Conservation (phyloP, 2,797 vertebrate species). For the Arremon brunneinucha region DNA sequence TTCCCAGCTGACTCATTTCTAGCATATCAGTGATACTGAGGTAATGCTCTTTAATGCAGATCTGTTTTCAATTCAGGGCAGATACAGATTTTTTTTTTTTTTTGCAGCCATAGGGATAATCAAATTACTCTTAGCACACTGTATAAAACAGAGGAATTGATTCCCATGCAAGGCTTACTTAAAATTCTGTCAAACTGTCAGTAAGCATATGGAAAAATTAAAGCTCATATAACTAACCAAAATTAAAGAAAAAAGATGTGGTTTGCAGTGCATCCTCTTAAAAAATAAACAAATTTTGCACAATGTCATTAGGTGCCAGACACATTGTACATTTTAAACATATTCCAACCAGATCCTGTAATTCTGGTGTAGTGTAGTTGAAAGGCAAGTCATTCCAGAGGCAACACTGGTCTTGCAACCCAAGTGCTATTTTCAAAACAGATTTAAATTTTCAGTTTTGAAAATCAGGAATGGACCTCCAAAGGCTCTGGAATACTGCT, state of each 20-base stretch:
- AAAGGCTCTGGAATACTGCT: neutral
- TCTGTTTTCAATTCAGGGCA: conserved; percentile 73
- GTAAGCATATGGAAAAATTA: neutral
- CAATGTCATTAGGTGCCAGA: neutral
- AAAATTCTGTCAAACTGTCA: conserved; percentile 58
- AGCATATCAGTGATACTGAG: conserved; percentile 45
- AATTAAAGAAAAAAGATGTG: neutral
- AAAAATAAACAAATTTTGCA: neutral
- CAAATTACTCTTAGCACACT: conserved; percentile 59
- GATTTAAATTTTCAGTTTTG: neutral
- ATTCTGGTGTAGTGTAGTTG: neutral
- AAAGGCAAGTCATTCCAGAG: neutral
- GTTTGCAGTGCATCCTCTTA: neutral
- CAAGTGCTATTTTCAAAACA: neutral
- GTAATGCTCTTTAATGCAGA: conserved; percentile 57
- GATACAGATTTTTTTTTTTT: conserved; percentile 49
- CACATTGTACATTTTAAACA: neutral
- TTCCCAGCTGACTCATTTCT: conserved; percentile 60
- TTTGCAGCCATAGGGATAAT: conserved; percentile 56
- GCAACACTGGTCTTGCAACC: neutral
- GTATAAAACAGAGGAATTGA: conserved; percentile 42
- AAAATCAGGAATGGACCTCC: neutral
- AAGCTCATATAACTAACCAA: neutral
- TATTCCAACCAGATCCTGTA: neutral
- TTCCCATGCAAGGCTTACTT: conserved; percentile 30